These are phyloP conservation scores for Erethizon dorsatum DNA, from an alignment of 2,797 vertebrate species.

Conservation along the genomic window DNA sequence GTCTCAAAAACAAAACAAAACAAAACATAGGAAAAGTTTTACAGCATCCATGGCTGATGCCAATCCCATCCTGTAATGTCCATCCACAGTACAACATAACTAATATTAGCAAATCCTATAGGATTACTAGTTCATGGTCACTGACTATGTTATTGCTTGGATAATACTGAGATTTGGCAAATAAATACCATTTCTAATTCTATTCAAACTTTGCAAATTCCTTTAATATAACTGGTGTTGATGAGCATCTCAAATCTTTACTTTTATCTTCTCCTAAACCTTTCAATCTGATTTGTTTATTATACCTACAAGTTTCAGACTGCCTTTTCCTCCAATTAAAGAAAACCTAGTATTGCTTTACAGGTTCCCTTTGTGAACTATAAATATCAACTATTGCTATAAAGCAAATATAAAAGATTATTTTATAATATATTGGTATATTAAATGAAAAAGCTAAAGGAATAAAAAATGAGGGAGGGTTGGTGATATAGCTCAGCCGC, in stretches of 20 bases:
- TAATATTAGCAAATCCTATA: conserved; percentile 16
- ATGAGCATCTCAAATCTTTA: conserved; percentile 43
- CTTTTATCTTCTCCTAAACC: conserved; percentile 53
- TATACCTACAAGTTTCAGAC: conserved; percentile 39
- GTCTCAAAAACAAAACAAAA: too few relatives aligned
- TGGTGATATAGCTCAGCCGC: too few relatives aligned
- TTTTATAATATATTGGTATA: conserved; percentile 41
- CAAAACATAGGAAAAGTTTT: conserved; percentile 4
- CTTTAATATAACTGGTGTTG: conserved; percentile 38
- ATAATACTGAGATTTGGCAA: conserved; percentile 51
- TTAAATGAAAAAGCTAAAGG: conserved; percentile 50
- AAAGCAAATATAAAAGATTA: conserved; percentile 56
- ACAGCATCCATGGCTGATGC: conserved; percentile 43
- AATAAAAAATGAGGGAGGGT: conserved; percentile 17
- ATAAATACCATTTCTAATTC: conserved; percentile 54
- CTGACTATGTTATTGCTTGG: neutral
- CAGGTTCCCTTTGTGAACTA: conserved; percentile 11
- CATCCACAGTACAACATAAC: conserved; percentile 19
- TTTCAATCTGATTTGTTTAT: conserved; percentile 52
- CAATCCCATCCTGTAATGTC: neutral
- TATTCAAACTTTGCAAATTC: conserved; percentile 8
- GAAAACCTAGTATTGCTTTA: conserved; percentile 28
- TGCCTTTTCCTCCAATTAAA: conserved; percentile 50
- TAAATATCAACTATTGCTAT: conserved; percentile 43
- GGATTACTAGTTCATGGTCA: conserved; percentile 1